Evolutionary conservation across 1,140 invertebrate species (phyloP), one percentile per base, ranked within the genome.

Genomic region (Dendrolimus punctatus): DNA sequence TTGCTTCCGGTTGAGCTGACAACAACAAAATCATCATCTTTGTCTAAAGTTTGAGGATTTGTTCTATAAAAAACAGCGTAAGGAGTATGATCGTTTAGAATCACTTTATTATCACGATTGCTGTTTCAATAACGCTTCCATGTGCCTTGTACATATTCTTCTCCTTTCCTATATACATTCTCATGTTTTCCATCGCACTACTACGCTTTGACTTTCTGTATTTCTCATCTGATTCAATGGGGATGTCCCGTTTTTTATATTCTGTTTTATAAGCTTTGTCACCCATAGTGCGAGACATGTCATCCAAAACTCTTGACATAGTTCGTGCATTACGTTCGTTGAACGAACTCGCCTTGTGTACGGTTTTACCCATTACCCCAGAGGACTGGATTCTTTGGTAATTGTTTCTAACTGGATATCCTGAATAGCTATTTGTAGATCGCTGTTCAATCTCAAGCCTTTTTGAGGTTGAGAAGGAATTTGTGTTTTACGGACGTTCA

Each of bases 51-150:
- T 42, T 71, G 66, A 2, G 68, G 65, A 44, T 63, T 71, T 57
- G 68, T 71, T 49, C 65, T 64, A 43, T 80, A 75, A 40, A 80
- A 80, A 7, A 78, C 36, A 4, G 75, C 73, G 41, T 76, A 75
- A 4, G 73, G 71, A n/a, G 52, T 62, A 10, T 60, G 58, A 8
- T 61, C 65, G 5, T 57, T 47, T 40, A 51, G 62, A 23, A 66
- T 59, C 45, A 66, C 66, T 10, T 46, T 51, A 44, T 54, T 66
- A 0, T 58, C 39, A 68, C 66, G 6, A 66, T 73, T 6, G 60
- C 44, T 4, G 58, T 40, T 6, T 62, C 58, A 36, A 46, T 39
- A 7, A 43, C 52, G 9, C 51, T 62, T 36, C 8, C 55, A 8
- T 53, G 51, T 10, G 57, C 41, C 0, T 55, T 58, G 4, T 44